Evolutionary conservation across 2,797 vertebrate species (phyloP).

Genomic region (Pseudopleuronectes americanus): DNA sequence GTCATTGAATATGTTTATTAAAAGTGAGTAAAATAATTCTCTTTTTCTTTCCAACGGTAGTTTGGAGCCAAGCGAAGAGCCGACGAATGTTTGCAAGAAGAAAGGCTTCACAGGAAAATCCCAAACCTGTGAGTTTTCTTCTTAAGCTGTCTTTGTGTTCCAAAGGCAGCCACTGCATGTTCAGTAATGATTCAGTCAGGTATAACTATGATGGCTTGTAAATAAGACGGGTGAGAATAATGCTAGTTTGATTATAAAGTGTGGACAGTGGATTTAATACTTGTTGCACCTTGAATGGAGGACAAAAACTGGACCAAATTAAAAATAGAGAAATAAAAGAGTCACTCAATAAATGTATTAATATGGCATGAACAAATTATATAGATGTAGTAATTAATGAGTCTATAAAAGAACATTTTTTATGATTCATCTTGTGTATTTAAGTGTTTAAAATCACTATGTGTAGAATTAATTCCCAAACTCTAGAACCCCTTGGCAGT

Average conservation of each 20-base stretch:
- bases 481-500: too few relatives aligned
- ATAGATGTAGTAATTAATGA: too few relatives aligned
- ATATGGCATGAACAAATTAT: too few relatives aligned
- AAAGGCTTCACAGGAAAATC: conserved; percentile 56
- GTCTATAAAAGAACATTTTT: too few relatives aligned
- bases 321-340: too few relatives aligned
- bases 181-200: neutral
- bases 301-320: too few relatives aligned
- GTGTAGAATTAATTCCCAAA: too few relatives aligned
- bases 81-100: conserved; percentile 78
- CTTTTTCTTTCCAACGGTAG: conserved; percentile 48
- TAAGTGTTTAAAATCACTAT: too few relatives aligned
- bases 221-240: neutral
- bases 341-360: too few relatives aligned
- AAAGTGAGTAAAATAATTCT: neutral
- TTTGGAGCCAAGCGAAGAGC: conserved; percentile 64
- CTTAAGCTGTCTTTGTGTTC: neutral
- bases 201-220: neutral
- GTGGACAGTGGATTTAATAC: neutral
- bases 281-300: too few relatives aligned
- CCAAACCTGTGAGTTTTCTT: conserved; percentile 58
- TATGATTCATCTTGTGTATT: too few relatives aligned
- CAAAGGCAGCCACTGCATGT: neutral
- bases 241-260: too few relatives aligned
- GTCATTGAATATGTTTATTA: conserved; percentile 1